Percentiles rank a stretch among this genome's conserved stretches.
Conservation (phyloP, 2,888 invertebrate species). For the Tinea trinotella region DNA sequence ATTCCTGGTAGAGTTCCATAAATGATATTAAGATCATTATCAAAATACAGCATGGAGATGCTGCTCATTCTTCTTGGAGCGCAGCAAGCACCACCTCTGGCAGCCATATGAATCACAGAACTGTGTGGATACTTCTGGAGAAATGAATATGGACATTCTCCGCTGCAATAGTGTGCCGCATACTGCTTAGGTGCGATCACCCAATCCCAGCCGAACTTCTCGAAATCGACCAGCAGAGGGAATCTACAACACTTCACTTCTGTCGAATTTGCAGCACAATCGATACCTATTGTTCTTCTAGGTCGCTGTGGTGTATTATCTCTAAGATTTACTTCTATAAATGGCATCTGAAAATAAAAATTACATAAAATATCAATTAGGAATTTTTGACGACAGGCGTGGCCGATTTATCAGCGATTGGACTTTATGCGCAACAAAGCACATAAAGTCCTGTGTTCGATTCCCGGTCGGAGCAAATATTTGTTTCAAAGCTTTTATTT, state of each 20-base stretch:
- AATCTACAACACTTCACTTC: slow-evolving; percentile 95
- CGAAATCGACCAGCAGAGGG: slow-evolving; percentile 94
- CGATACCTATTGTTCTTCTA: slow-evolving; percentile 84
- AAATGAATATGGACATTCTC: slow-evolving; percentile 92
- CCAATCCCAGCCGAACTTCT: slow-evolving; percentile 97
- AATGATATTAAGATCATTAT: slow-evolving; percentile 88
- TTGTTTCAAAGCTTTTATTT: too few relatives aligned
- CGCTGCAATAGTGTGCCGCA: slow-evolving; percentile 96
- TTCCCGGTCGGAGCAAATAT: too few relatives aligned
- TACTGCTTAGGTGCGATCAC: slow-evolving; percentile 96
- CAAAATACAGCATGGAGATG: slow-evolving; percentile 93
- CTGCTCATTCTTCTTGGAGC: slow-evolving; percentile 90
- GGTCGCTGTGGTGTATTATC: slow-evolving; percentile 74
- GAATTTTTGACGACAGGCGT: too few relatives aligned
- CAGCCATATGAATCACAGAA: slow-evolving; percentile 87
- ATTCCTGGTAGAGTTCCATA: slow-evolving; percentile 92
- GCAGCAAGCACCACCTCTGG: slow-evolving; percentile 91
- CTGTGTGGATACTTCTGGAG: slow-evolving; percentile 90
- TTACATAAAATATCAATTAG: too few relatives aligned
- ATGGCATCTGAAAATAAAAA: slow-evolving; percentile 53
- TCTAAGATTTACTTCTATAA: slow-evolving; percentile 63
- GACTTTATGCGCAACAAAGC: too few relatives aligned
- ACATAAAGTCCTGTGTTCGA: too few relatives aligned
- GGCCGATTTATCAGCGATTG: too few relatives aligned
- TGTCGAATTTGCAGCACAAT: slow-evolving; percentile 85